Percentiles rank a stretch among this genome's conserved stretches.
phyloP scores from a whole-genome alignment of 2,888 invertebrate species.

The Cyclophora albipunctata region DNA sequence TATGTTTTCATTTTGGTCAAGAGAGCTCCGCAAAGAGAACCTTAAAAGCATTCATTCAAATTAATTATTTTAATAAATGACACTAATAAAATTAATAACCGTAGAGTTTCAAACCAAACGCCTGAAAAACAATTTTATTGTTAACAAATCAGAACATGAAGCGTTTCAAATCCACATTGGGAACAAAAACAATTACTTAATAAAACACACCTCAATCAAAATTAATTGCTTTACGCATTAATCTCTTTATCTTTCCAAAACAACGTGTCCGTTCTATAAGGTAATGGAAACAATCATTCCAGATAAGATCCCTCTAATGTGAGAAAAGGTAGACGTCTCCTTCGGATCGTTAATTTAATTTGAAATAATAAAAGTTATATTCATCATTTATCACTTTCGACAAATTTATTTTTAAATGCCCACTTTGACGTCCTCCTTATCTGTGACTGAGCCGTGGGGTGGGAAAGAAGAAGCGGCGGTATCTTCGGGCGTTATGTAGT shows the following conservation, averaged over 20 bases:
- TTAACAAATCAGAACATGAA: conserved; percentile 41
- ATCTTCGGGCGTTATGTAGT: conserved; percentile 22
- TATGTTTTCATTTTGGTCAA: no score
- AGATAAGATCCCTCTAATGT: conserved; percentile 74
- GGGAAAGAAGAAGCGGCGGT: conserved; percentile 37
- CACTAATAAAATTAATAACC: conserved; percentile 8
- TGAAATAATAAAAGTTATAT: conserved; percentile 74
- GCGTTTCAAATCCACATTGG: conserved; percentile 59
- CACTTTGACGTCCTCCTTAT: conserved; percentile 62
- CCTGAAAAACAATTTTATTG: conserved; percentile 22
- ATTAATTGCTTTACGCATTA: conserved; percentile 74
- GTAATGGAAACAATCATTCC: conserved; percentile 74
- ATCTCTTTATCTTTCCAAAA: conserved; percentile 71
- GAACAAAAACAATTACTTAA: conserved; percentile 72
- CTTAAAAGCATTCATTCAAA: no score
- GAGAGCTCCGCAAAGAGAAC: no score
- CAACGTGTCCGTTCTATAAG: conserved; percentile 65
- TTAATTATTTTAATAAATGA: not conserved
- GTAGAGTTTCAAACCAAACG: conserved; percentile 6
- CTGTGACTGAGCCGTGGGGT: conserved; percentile 52
- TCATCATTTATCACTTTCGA: conserved; percentile 74
- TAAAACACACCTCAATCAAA: conserved; percentile 74
- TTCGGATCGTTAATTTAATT: conserved; percentile 72
- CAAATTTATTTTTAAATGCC: conserved; percentile 75
- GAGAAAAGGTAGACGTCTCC: conserved; percentile 70